phyloP scores from a whole-genome alignment of 2,888 invertebrate genomes.

The Neoitamus cyanurus region DNA sequence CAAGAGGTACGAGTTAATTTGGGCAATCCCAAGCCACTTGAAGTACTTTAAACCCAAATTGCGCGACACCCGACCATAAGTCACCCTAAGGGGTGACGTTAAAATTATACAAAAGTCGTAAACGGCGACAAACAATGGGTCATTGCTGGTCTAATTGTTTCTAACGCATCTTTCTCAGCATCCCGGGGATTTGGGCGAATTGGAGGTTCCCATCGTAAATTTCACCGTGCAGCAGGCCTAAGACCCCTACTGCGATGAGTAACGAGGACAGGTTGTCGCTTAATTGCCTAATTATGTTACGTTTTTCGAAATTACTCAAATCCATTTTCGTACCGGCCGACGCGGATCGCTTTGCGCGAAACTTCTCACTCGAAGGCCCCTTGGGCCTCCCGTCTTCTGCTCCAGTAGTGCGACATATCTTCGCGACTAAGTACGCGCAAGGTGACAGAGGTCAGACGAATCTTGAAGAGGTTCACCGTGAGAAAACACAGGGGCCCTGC shows the following conservation, averaged over 20 bases:
- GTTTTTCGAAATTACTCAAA: conserved; percentile 27
- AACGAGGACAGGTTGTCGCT: conserved; percentile 30
- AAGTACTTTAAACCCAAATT: neutral
- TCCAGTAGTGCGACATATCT: neutral
- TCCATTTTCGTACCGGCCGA: conserved; percentile 10
- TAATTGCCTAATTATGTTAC: conserved; percentile 44
- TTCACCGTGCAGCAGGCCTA: neutral
- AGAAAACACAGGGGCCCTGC: conserved; percentile 14
- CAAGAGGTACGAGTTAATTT: neutral
- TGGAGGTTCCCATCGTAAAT: conserved; percentile 23
- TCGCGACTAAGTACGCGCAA: neutral
- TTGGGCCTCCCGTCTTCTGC: neutral
- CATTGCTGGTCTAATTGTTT: conserved; percentile 17
- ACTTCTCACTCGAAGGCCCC: neutral
- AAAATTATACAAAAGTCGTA: neutral
- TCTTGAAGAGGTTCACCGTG: conserved; percentile 26
- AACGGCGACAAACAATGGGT: neutral
- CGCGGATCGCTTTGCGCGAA: neutral
- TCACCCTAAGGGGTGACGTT: neutral
- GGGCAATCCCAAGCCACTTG: neutral
- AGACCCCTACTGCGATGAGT: neutral
- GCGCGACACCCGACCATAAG: neutral
- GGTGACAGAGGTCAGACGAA: conserved; percentile 28
- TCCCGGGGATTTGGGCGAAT: neutral
- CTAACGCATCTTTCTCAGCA: conserved; percentile 24